Percentiles rank a stretch among this genome's conserved stretches.
Conservation (phyloP, 2,113 vertebrate species). For the Isichthys henryi region DNA sequence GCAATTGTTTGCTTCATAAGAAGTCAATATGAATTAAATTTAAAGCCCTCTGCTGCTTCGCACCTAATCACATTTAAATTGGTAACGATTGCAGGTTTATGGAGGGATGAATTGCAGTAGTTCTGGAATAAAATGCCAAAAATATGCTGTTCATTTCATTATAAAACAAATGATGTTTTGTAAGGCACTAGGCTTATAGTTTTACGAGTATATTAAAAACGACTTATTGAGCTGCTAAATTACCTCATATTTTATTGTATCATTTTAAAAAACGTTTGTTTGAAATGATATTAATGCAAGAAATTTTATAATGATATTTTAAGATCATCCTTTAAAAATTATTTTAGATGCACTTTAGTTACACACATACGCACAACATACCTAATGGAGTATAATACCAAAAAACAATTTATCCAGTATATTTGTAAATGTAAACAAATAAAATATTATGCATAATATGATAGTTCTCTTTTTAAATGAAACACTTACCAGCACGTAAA, state of each 20-base stretch:
- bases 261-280: background rate
- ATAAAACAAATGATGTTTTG: background rate
- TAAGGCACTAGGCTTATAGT: background rate
- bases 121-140: conserved; percentile 16
- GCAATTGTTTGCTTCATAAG: conserved; percentile 55
- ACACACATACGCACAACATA: background rate
- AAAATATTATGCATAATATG: background rate
- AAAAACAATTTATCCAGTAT: background rate
- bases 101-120: conserved; percentile 28
- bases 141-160: background rate
- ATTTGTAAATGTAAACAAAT: background rate
- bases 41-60: conserved; percentile 50
- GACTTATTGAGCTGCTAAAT: background rate
- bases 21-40: conserved; percentile 55
- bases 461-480: background rate
- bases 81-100: conserved; percentile 41
- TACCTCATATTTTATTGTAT: background rate
- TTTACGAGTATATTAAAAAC: background rate
- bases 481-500: background rate
- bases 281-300: background rate
- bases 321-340: background rate
- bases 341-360: background rate
- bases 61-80: conserved; percentile 55
- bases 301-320: background rate
- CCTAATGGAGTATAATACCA: background rate